phyloP scores from a whole-genome alignment of 2,888 invertebrate genomes.

The Cabera pusaria region DNA sequence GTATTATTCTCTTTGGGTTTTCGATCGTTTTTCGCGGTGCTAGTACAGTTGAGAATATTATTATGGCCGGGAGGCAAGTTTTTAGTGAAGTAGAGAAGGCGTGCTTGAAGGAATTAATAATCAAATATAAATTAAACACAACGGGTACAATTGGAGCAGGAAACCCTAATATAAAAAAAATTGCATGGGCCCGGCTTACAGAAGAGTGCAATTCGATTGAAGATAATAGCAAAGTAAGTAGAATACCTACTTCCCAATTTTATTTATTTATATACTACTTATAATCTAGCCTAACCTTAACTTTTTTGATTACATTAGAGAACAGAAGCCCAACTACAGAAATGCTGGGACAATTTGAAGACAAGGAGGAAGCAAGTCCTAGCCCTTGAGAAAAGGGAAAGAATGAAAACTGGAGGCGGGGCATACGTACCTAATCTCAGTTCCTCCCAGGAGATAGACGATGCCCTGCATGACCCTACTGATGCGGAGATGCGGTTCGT shows the following conservation, averaged over 20 bases:
- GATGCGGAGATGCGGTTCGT: too few relatives aligned
- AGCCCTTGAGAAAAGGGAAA: background rate
- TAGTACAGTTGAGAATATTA: too few relatives aligned
- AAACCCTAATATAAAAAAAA: background rate
- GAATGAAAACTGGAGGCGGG: background rate
- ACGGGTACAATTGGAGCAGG: background rate
- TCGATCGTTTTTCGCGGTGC: too few relatives aligned
- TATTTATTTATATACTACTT: too few relatives aligned
- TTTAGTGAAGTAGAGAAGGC: slow-evolving; percentile 4
- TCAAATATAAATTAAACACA: slow-evolving; percentile 3
- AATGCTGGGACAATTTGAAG: slow-evolving; percentile 16
- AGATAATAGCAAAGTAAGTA: slow-evolving; percentile 8
- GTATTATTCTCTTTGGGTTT: too few relatives aligned
- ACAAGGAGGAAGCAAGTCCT: slow-evolving; percentile 1
- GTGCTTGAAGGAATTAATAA: slow-evolving; percentile 5
- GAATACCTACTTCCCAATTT: too few relatives aligned
- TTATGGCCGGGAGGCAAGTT: background rate
- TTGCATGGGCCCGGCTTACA: slow-evolving; percentile 6
- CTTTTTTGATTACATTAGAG: slow-evolving; percentile 10
- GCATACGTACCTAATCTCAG: too few relatives aligned
- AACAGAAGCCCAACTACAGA: slow-evolving; percentile 7
- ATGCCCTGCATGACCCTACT: too few relatives aligned
- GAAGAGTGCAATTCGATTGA: slow-evolving; percentile 6
- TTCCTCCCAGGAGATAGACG: too few relatives aligned
- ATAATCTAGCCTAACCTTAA: too few relatives aligned